These are phyloP conservation scores for Platerodrilus igneus DNA, from an alignment of 2,888 invertebrate genomes.

Conservation along the genomic window DNA sequence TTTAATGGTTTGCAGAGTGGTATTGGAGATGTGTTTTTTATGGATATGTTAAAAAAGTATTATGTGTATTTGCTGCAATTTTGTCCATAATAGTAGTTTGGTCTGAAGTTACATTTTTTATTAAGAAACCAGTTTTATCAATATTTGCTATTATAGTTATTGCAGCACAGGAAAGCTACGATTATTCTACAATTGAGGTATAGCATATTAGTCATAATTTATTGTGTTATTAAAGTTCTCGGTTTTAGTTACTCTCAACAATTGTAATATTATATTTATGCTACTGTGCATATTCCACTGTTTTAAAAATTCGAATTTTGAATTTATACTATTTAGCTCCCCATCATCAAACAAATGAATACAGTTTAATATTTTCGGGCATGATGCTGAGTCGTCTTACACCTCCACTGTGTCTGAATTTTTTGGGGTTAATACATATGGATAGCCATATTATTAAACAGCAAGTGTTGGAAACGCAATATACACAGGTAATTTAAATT, in stretches of 20 bases:
- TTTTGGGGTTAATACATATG: conserved; percentile 95
- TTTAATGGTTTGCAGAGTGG: conserved; percentile 69
- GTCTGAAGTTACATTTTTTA: conserved; percentile 99
- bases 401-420: conserved; percentile 97
- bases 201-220: conserved; percentile 1
- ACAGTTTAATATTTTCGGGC: conserved; percentile 97
- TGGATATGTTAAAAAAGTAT: conserved; percentile 68
- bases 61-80: conserved; percentile 67
- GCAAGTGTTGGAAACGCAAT: conserved; percentile 82
- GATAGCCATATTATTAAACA: conserved; percentile 89
- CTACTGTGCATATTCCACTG: conserved; percentile 96
- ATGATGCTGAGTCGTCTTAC: conserved; percentile 97
- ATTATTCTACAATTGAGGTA: conserved; percentile 93
- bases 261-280: conserved; percentile 90
- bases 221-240: conserved; percentile 8
- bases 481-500: conserved; percentile 94
- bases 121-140: conserved; percentile 85
- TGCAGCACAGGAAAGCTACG: conserved; percentile 72
- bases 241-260: conserved; percentile 78
- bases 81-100: conserved; percentile 93
- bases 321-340: conserved; percentile 97
- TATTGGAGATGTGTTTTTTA: conserved; percentile 89
- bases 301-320: conserved; percentile 90
- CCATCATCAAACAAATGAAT: conserved; percentile 97
- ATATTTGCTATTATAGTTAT: conserved; percentile 93